A percentile compares a stretch with the other conserved stretches of the same genome.
Conservation (phyloP, 1,140 invertebrate genomes). For the Linepithema humile region DNA sequence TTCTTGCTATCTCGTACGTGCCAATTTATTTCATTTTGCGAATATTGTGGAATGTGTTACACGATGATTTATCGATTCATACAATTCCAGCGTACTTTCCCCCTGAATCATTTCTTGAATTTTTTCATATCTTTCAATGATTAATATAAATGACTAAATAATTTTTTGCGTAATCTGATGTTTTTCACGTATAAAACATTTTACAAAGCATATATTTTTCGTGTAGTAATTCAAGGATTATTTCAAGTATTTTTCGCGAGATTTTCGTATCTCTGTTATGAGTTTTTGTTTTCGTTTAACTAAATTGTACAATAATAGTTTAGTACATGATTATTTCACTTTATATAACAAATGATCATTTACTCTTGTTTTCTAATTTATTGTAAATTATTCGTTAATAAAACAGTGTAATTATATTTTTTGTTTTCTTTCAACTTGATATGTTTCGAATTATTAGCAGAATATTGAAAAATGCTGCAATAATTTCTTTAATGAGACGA, state of each 20-base stretch:
- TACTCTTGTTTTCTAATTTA: too few species aligned
- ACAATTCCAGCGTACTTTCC: not conserved
- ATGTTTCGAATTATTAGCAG: not conserved
- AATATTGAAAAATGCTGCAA: not conserved
- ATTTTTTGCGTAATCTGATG: not conserved
- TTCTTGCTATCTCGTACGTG: conserved; percentile 19
- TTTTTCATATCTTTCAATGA: too few species aligned
- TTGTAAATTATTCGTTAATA: too few species aligned
- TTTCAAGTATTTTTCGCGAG: not conserved
- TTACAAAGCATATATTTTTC: not conserved
- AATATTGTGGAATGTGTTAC: not conserved
- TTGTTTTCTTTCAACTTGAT: not conserved
- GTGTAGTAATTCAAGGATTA: too few species aligned
- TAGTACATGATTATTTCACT: too few species aligned
- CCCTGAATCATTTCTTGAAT: not conserved
- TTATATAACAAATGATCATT: too few species aligned
- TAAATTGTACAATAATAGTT: not conserved
- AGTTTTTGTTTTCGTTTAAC: not conserved
- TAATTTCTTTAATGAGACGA: not conserved
- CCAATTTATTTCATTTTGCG: conserved; percentile 10
- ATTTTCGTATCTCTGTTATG: not conserved
- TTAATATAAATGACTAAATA: not conserved
- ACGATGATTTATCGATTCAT: not conserved
- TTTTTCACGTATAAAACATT: not conserved
- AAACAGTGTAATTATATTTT: not conserved